These are phyloP conservation scores for Celastrina argiolus DNA, from an alignment of 2,888 invertebrate genomes.

Conservation along the genomic window DNA sequence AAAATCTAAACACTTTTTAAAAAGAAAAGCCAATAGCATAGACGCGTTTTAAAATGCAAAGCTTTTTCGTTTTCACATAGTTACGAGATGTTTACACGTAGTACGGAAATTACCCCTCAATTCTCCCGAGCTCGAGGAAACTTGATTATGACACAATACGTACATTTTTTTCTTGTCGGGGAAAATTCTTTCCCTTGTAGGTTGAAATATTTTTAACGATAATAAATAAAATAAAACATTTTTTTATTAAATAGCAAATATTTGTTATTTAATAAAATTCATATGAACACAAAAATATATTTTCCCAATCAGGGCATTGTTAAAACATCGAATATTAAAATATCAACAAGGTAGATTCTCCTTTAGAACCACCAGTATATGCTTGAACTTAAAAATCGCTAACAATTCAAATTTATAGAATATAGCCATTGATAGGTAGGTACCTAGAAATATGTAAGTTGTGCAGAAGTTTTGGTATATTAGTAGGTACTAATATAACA, in stretches of 20 bases:
- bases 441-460: too few relatives aligned
- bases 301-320: background rate
- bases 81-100: constrained; percentile 44
- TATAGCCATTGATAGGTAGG: too few relatives aligned
- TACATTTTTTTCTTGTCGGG: constrained; percentile 6
- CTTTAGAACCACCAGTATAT: too few relatives aligned
- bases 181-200: background rate
- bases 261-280: background rate
- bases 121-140: constrained; percentile 48
- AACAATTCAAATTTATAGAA: too few relatives aligned
- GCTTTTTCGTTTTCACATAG: constrained; percentile 57
- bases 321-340: background rate
- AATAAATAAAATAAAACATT: background rate
- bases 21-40: constrained; percentile 44
- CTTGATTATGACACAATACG: background rate
- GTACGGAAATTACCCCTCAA: constrained; percentile 64
- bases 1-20: constrained; percentile 33
- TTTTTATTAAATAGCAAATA: too few relatives aligned
- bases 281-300: background rate
- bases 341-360: too few relatives aligned
- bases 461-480: too few relatives aligned
- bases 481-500: too few relatives aligned
- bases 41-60: constrained; percentile 57
- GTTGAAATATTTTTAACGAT: background rate
- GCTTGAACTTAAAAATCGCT: too few relatives aligned